These are phyloP conservation scores for Ctenochaetus hawaiiensis DNA, from an alignment of 2,797 vertebrate species.

Conservation along the genomic window DNA sequence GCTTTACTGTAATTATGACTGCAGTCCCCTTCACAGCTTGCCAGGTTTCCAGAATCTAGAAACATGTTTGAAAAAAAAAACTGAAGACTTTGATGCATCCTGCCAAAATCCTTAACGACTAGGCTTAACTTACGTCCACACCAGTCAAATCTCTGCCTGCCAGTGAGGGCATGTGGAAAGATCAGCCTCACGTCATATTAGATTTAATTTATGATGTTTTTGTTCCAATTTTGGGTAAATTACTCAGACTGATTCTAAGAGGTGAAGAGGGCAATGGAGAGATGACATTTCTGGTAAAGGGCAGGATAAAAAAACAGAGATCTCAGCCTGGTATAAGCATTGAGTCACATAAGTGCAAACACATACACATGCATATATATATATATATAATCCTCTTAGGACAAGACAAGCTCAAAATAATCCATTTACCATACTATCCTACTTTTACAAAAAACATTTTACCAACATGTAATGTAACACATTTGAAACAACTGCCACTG, in stretches of 20 bases:
- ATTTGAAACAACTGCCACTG: constrained; percentile 10
- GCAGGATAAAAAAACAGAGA: constrained; percentile 14
- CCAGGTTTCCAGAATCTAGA: constrained; percentile 8
- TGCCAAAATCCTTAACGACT: background rate
- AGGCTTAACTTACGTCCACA: background rate
- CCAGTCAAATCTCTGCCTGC: background rate
- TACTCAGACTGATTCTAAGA: background rate
- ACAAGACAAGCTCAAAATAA: constrained; percentile 52
- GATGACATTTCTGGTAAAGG: constrained; percentile 15
- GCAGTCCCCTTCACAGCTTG: background rate
- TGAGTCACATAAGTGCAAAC: constrained; percentile 5
- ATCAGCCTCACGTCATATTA: background rate
- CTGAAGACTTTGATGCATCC: constrained; percentile 8
- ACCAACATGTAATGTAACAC: constrained; percentile 16
- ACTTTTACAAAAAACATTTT: constrained; percentile 33
- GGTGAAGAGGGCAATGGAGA: background rate
- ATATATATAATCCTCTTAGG: constrained; percentile 57
- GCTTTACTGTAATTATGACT: constrained; percentile 4
- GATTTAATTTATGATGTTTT: constrained; percentile 17
- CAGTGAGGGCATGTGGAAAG: background rate
- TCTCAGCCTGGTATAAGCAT: background rate
- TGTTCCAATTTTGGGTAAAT: constrained; percentile 11
- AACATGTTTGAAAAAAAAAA: background rate
- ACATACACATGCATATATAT: background rate
- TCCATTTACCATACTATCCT: constrained; percentile 29